Base-by-base conservation (phyloP, 2,888 invertebrate genomes). In the Unio pictorum region DNA sequence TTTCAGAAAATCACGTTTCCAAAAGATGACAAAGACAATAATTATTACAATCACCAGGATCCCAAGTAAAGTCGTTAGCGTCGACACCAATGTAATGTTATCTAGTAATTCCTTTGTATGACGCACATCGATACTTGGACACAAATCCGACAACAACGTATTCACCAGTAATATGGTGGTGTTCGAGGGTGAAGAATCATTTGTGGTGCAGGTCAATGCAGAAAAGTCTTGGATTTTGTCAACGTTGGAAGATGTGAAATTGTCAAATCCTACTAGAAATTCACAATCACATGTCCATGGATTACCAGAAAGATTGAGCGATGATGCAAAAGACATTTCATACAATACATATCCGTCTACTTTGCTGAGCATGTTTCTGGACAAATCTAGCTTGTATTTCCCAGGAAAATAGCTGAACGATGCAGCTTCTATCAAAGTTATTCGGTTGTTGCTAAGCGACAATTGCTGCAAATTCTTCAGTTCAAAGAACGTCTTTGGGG, bases 271-370 rank as follows among this genome's bases (percentile, higher is more conserved):
- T 56, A 7, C 57, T 11, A 66, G 26, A 55, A 71, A 74, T 55
- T 72, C 59, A 69, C 81, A 82, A 11, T 74, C 66, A 64, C 82
- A 82, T 18, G 66, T 56, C 71, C 70, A 74, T 30, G 67, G 75
- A 66, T 77, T 79, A 20, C 71, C 72, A 55, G 79, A 76, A 55
- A 81, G 56, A 28, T 68, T 64, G 7, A 81, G 60, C 20, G 72
- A 73, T 17, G 69, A 67, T 23, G 81, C 64, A 6, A 28, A 26
- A 17, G 70, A 55, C n/a, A 78, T 65, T 4, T 59, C 57, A 1
- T 66, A 28, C 18, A 82, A 73, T 20, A 74, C 66, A 20, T 71
- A 62, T 3, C 67, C 60, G 30, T 78, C 75, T 57, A 82, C 67
- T 1, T 61, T 65, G 20, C 58, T 45, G 23, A 83, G 72, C 15